Conservation (phyloP, 2,113 vertebrate species). For the Chiloscyllium plagiosum region DNA sequence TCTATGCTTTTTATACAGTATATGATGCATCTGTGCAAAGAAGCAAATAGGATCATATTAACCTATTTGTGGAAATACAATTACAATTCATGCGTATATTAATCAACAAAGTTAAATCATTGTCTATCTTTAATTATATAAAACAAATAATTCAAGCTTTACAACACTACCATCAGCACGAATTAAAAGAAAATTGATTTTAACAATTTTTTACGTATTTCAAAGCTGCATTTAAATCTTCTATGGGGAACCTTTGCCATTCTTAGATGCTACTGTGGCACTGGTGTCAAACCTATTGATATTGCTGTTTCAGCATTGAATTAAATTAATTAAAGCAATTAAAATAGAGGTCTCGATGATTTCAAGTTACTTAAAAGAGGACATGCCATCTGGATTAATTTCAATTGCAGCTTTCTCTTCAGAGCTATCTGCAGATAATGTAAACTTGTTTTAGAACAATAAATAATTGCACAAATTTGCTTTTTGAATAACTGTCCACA, state of each 20-base stretch:
- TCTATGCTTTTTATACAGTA: neutral
- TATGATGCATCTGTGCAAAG: neutral
- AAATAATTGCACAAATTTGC: neutral
- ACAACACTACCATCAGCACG: neutral
- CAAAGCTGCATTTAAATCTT: neutral
- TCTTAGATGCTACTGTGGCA: neutral
- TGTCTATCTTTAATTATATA: neutral
- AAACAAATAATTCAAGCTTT: neutral
- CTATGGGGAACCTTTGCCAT: neutral
- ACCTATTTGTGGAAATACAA: neutral
- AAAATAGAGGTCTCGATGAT: constrained; percentile 43
- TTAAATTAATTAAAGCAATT: constrained; percentile 48
- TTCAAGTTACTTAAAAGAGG: constrained; percentile 40
- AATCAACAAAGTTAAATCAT: neutral
- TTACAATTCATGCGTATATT: neutral
- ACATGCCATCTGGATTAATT: constrained; percentile 41
- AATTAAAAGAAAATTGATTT: neutral
- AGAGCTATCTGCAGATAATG: neutral
- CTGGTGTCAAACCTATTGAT: neutral
- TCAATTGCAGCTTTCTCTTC: constrained; percentile 27
- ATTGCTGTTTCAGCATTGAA: constrained; percentile 40
- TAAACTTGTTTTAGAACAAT: neutral
- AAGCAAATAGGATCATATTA: neutral
- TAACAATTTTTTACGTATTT: neutral
- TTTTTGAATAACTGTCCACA: neutral